Evolutionary conservation across 2,797 vertebrate genomes (phyloP).

Genomic region (Mormyrus hasselquistii): DNA sequence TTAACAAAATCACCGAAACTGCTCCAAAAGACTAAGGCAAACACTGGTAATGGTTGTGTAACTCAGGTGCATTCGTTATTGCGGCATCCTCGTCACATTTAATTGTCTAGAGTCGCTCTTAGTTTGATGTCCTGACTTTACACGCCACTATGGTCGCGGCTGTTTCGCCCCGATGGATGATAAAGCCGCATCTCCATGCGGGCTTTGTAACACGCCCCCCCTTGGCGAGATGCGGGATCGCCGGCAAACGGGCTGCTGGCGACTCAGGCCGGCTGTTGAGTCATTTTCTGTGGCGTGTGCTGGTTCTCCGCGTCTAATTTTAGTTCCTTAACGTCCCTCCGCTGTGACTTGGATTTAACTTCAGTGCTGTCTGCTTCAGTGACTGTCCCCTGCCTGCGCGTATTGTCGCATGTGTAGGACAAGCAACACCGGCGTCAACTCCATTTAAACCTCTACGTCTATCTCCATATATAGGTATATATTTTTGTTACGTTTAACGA

Average conservation of each 20-base stretch:
- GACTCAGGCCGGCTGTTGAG: constrained; percentile 32
- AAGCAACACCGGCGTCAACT: not conserved
- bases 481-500: not conserved
- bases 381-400: not conserved
- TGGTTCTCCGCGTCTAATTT: constrained; percentile 39
- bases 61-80: not conserved
- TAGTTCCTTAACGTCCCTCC: constrained; percentile 20
- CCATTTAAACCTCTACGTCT: not conserved
- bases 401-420: not conserved
- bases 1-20: not conserved
- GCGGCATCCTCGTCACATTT: not conserved
- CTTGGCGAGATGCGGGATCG: not conserved
- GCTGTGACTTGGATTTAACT: constrained; percentile 9
- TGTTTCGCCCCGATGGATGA: not conserved
- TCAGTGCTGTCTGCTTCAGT: not conserved
- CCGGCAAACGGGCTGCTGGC: not conserved
- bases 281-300: constrained; percentile 40
- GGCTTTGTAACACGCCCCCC: not conserved
- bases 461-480: not conserved
- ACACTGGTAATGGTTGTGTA: not conserved
- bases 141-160: not conserved
- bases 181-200: not conserved
- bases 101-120: not conserved
- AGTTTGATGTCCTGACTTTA: not conserved
- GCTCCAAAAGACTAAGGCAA: not conserved